Evolutionary conservation across 2,113 vertebrate species (phyloP).

Genomic region (Cyanoderma ruficeps): DNA sequence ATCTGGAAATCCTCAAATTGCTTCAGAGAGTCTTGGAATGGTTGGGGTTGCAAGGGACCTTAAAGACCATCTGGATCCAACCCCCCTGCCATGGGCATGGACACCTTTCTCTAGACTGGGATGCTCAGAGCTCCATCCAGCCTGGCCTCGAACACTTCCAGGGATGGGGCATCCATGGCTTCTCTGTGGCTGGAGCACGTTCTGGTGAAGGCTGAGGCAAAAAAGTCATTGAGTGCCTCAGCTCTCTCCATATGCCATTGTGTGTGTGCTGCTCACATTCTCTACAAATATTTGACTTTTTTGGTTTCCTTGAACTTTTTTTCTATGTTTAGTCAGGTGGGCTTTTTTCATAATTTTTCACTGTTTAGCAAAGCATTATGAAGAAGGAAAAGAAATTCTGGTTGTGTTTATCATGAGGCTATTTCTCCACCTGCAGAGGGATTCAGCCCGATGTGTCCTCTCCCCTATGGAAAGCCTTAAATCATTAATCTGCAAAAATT

Average conservation of each 20-base stretch:
- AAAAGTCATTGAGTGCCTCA: background rate
- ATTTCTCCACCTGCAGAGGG: background rate
- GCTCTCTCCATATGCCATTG: too few species aligned
- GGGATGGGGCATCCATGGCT: background rate
- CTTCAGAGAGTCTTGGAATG: background rate
- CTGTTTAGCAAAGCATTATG: background rate
- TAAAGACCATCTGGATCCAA: background rate
- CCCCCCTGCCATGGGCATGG: background rate
- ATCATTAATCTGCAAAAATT: background rate
- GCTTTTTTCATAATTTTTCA: background rate
- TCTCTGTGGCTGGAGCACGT: background rate
- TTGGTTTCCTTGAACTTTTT: background rate
- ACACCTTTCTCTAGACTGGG: background rate
- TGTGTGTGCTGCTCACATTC: background rate
- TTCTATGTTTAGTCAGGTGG: background rate
- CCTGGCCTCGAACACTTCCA: background rate
- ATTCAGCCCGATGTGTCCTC: background rate
- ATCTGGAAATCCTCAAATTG: background rate
- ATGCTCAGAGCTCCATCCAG: background rate
- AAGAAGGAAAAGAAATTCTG: background rate
- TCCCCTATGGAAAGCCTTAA: background rate
- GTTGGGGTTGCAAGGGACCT: background rate
- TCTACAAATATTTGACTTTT: background rate
- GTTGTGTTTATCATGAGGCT: background rate
- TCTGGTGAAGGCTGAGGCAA: background rate